Conservation (phyloP, 2,113 vertebrate species). For the Anguilla rostrata region DNA sequence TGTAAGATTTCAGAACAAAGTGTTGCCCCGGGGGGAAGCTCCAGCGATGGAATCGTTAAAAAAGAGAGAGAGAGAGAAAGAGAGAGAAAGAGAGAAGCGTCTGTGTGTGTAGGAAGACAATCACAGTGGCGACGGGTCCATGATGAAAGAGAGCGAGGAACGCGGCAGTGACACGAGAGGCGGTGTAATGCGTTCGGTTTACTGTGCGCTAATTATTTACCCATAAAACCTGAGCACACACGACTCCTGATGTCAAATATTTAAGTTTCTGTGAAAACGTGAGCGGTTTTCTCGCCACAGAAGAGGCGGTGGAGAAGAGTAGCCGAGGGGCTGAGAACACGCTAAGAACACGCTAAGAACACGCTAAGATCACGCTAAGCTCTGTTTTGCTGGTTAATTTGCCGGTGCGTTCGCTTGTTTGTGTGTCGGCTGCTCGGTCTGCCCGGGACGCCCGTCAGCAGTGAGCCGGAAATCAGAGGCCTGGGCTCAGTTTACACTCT, state of each 20-base stretch:
- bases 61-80: conserved; percentile 41
- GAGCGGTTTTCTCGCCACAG: conserved; percentile 62
- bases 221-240: conserved; percentile 59
- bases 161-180: conserved; percentile 26
- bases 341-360: background rate
- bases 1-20: conserved; percentile 53
- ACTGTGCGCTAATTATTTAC: conserved; percentile 62
- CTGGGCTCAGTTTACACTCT: no score
- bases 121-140: conserved; percentile 56
- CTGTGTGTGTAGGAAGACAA: conserved; percentile 48
- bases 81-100: conserved; percentile 27
- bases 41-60: conserved; percentile 58
- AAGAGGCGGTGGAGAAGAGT: conserved; percentile 66
- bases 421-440: conserved; percentile 33
- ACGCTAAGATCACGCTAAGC: no score
- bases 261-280: conserved; percentile 54
- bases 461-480: background rate
- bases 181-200: conserved; percentile 54
- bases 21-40: conserved; percentile 47
- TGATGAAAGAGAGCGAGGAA: conserved; percentile 57
- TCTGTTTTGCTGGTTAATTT: conserved; percentile 52
- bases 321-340: conserved; percentile 58
- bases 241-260: conserved; percentile 65
- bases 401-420: conserved; percentile 46
- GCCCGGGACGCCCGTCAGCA: background rate